Base-by-base conservation (phyloP, 2,888 invertebrate genomes). In the Aleiodes leptofemur region DNA sequence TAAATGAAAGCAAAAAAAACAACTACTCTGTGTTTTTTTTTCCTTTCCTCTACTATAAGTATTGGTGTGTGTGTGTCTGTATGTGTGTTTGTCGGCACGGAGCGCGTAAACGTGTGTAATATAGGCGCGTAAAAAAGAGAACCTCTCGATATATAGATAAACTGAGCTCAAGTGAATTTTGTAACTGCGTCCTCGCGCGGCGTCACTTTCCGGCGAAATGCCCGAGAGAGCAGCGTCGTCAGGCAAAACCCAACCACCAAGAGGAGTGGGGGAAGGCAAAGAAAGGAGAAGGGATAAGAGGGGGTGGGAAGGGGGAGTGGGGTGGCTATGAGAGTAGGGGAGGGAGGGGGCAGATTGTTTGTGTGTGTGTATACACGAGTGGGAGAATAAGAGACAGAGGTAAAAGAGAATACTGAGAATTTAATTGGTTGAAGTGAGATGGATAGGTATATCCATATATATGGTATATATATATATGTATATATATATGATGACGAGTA, bases 131-230 rank as follows among this genome's bases (percentile, higher is more conserved):
- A 73, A 76, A 77, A 23, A 72, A 55, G 64, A 71, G 66, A 64
- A 69, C 59, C 56, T 56, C 69, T 50, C 74, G 70, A 23, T 50
- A 23, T 23, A 23, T 23, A 23, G 23, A 23, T 23, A 23, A 72
- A 70, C 50, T 71, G 57, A 59, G 14, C 5, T 51, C 11, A 2
- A 51, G 38, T 73, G 29, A 72, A 38, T 76, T n/a, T 59, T 38
- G 81, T 79, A 23, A 23, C 23, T 23, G 76, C 82, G 82, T 87
- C 85, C 85, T 86, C 85, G 83, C 87, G 85, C 88, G 88, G 86
- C 88, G 88, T 89, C 86, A 86, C 88, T 87, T 89, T 89, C 88
- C 89, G 89, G 88, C 89, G 86, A 87, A 88, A 86, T 88, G 87
- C 87, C 83, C 86, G 84, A 83, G 85, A 86, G 86, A 83, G 83